These are phyloP conservation scores for Eonycteris spelaea DNA, from an alignment of 2,113 vertebrate genomes.

Conservation along the genomic window DNA sequence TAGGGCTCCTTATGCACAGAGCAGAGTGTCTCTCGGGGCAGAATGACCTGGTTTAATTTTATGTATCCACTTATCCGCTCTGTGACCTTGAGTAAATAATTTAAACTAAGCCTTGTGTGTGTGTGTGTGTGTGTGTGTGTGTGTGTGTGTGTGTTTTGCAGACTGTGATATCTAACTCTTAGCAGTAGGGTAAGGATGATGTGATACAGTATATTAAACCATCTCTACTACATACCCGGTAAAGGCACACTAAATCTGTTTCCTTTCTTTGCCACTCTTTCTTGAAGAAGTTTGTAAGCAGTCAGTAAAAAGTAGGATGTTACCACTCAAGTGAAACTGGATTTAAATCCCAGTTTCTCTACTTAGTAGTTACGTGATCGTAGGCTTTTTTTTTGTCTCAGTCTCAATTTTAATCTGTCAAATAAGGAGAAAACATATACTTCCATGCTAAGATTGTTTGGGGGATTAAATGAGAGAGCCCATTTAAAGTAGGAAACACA, in stretches of 20 bases:
- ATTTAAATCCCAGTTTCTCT: neutral
- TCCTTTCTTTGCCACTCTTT: neutral
- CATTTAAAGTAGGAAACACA: neutral
- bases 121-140: no score
- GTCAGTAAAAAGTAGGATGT: neutral
- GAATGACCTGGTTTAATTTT: neutral
- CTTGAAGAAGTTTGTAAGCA: neutral
- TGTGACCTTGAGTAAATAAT: neutral
- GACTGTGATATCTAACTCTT: neutral
- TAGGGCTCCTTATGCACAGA: neutral
- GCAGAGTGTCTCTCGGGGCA: neutral
- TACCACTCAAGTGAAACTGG: neutral
- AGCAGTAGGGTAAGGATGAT: neutral
- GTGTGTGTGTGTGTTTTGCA: neutral
- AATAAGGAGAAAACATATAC: neutral
- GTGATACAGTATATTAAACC: neutral
- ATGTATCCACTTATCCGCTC: neutral
- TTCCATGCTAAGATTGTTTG: neutral
- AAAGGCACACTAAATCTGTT: neutral
- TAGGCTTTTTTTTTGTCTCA: neutral
- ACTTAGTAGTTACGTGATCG: neutral
- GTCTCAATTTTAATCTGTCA: neutral
- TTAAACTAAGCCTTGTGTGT: neutral
- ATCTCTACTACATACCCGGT: neutral
- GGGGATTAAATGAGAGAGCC: neutral